Evolutionary conservation across 2,797 vertebrate species (phyloP).

Genomic region (Sebastes variabilis): DNA sequence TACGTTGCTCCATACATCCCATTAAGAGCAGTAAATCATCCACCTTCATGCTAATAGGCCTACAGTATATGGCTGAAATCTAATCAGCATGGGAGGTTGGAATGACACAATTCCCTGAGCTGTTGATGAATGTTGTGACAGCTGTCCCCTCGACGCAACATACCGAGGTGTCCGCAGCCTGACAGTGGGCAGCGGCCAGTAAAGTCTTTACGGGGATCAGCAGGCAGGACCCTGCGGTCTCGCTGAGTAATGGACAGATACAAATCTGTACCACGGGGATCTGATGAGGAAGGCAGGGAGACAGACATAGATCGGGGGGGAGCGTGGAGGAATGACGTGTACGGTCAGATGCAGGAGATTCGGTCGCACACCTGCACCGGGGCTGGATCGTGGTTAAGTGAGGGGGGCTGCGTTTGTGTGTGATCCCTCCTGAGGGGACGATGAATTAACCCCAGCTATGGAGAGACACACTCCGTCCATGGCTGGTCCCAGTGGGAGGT

Average conservation of each 20-base stretch:
- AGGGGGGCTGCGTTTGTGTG: not conserved
- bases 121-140: conserved; percentile 48
- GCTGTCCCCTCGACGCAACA: conserved; percentile 26
- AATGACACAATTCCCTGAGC: conserved; percentile 24
- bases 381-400: conserved; percentile 8
- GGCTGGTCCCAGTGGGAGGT: conserved; percentile 19
- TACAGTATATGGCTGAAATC: conserved; percentile 1
- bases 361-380: conserved; percentile 43
- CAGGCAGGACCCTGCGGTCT: conserved; percentile 17
- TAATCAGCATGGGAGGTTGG: not conserved
- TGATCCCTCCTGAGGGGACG: conserved; percentile 27
- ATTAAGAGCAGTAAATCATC: not conserved
- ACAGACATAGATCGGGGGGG: not conserved
- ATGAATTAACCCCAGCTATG: conserved; percentile 38
- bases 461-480: conserved; percentile 7
- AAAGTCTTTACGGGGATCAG: conserved; percentile 47
- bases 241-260: conserved; percentile 50
- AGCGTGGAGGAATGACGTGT: conserved; percentile 3
- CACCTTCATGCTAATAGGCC: not conserved
- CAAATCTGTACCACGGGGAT: conserved; percentile 39
- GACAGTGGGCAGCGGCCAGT: conserved; percentile 6
- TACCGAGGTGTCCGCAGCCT: conserved; percentile 6
- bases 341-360: not conserved
- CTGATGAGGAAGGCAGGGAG: conserved; percentile 16
- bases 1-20: not conserved